Percentiles rank a stretch among this genome's conserved stretches.
phyloP scores from a whole-genome alignment of 2,113 vertebrate genomes.

The Apeltes quadracus region DNA sequence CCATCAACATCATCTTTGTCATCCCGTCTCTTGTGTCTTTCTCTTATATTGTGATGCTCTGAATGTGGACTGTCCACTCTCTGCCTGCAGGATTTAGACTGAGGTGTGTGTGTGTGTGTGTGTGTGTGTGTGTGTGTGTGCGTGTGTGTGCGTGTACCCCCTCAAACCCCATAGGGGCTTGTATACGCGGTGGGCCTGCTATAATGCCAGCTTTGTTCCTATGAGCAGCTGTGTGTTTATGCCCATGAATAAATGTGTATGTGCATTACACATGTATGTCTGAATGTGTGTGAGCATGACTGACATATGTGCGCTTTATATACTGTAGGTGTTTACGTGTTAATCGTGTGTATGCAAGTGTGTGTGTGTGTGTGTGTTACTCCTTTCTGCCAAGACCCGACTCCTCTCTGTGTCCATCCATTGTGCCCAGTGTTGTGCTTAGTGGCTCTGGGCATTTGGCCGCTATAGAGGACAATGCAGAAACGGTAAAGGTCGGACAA shows the following conservation, averaged over 20 bases:
- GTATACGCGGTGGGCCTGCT: slow-evolving; percentile 61
- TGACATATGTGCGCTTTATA: slow-evolving; percentile 17
- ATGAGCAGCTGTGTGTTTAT: slow-evolving; percentile 57
- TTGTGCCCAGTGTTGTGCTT: slow-evolving; percentile 72
- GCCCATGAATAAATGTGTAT: slow-evolving; percentile 24
- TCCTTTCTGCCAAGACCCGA: slow-evolving; percentile 60
- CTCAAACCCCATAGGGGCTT: slow-evolving; percentile 54
- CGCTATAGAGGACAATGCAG: slow-evolving; percentile 66
- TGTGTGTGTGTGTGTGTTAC: slow-evolving; percentile 34
- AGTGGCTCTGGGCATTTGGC: slow-evolving; percentile 70
- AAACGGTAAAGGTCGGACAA: slow-evolving; percentile 69
- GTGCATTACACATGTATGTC: slow-evolving; percentile 13
- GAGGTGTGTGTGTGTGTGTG: slow-evolving; percentile 30
- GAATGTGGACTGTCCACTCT: slow-evolving; percentile 44
- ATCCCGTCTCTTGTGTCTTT: slow-evolving; percentile 55
- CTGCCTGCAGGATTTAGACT: slow-evolving; percentile 53
- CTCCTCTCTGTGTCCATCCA: slow-evolving; percentile 63
- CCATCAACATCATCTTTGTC: slow-evolving; percentile 60
- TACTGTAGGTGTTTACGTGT: slow-evolving; percentile 32
- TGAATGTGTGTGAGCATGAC: slow-evolving; percentile 15
- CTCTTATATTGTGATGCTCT: slow-evolving; percentile 56
- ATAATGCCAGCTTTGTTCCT: slow-evolving; percentile 68
- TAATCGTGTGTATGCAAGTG: slow-evolving; percentile 30
- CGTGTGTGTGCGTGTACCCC: slow-evolving; percentile 36
- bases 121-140: slow-evolving; percentile 15